phyloP scores from a whole-genome alignment of 2,888 invertebrate species.

The Hypomecis atomaria region DNA sequence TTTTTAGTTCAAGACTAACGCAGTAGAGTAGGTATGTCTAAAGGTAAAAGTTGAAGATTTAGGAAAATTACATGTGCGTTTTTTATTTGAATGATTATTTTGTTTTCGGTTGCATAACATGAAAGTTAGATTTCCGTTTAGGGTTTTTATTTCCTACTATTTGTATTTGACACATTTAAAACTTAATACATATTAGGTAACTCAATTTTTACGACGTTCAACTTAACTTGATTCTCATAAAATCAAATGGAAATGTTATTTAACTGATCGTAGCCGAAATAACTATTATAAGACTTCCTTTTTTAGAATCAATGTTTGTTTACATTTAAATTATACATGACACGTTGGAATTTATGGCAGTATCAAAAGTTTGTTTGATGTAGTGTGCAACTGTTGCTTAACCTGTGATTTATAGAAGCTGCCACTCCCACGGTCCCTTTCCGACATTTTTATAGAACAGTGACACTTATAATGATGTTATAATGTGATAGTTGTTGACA shows the following conservation, averaged over 20 bases:
- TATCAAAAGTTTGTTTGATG: conserved; percentile 23
- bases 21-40: too few species aligned
- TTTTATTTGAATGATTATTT: too few species aligned
- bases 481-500: conserved; percentile 21
- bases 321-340: conserved; percentile 1
- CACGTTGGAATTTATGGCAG: conserved; percentile 15
- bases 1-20: too few species aligned
- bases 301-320: conserved; percentile 3
- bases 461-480: conserved; percentile 10
- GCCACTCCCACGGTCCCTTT: conserved; percentile 43
- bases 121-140: too few species aligned
- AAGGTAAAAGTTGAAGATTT: too few species aligned
- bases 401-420: conserved; percentile 17
- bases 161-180: too few species aligned
- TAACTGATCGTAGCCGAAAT: not conserved
- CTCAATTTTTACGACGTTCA: not conserved
- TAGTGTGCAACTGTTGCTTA: conserved; percentile 12
- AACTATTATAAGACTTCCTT: conserved; percentile 14
- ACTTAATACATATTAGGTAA: too few species aligned
- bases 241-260: not conserved
- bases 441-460: conserved; percentile 32
- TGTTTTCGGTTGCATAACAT: too few species aligned
- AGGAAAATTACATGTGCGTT: too few species aligned
- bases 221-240: not conserved
- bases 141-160: too few species aligned